Conservation (phyloP, 2,888 invertebrate species). For the Dyspetes luteomarginatus region DNA sequence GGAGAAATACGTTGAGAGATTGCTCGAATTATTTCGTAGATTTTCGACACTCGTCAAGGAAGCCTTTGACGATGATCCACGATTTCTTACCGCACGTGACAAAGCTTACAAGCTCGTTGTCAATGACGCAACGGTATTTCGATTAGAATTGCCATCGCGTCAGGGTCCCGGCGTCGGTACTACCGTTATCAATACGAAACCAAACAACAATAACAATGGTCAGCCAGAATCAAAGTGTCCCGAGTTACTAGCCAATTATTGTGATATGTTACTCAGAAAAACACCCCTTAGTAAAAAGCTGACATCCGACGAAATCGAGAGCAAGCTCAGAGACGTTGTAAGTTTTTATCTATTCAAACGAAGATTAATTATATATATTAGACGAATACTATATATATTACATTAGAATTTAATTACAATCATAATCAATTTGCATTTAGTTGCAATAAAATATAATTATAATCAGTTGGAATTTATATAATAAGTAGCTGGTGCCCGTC, state of each 20-base stretch:
- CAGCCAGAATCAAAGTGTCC: conserved; percentile 98
- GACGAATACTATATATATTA: no score
- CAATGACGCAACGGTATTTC: conserved; percentile 97
- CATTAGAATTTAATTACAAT: no score
- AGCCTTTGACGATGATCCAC: conserved; percentile 98
- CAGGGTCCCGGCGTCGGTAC: conserved; percentile 84
- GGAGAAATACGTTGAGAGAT: conserved; percentile 98
- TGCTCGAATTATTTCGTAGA: conserved; percentile 95
- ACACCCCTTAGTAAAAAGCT: conserved; percentile 98
- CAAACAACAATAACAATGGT: conserved; percentile 81
- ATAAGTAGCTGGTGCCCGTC: no score
- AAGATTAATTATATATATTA: no score
- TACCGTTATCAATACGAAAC: conserved; percentile 84
- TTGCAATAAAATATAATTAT: no score
- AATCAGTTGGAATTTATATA: no score
- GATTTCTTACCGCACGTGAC: conserved; percentile 98
- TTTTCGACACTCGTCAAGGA: conserved; percentile 96
- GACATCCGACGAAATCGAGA: conserved; percentile 98
- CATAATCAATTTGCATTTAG: no score
- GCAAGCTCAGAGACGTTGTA: conserved; percentile 94
- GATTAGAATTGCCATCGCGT: conserved; percentile 82
- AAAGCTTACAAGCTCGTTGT: conserved; percentile 99
- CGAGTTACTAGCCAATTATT: conserved; percentile 99
- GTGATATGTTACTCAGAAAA: conserved; percentile 98
- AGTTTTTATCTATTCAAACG: no score